phyloP scores from a whole-genome alignment of 2,888 invertebrate species.

The Drosophila mercatorum region DNA sequence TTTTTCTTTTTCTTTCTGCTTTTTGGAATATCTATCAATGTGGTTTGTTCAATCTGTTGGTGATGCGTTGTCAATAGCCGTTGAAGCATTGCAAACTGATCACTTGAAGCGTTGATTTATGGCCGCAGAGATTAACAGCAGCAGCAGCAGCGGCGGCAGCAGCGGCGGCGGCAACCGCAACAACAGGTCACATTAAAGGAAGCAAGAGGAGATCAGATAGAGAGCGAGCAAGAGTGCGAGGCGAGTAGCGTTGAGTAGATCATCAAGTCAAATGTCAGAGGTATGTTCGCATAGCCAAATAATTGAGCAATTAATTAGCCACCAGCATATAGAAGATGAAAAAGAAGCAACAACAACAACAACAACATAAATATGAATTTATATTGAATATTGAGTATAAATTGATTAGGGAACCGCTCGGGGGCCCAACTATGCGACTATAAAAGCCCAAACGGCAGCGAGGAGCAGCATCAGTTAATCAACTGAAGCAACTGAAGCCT shows the following conservation, averaged over 20 bases:
- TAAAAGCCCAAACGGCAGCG: slow-evolving; percentile 66
- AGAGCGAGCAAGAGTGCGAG: slow-evolving; percentile 3
- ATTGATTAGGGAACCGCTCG: slow-evolving; percentile 48
- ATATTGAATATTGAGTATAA: slow-evolving; percentile 40
- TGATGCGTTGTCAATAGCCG: slow-evolving; percentile 40
- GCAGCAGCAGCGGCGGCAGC: neutral
- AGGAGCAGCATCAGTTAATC: slow-evolving; percentile 73
- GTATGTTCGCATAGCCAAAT: slow-evolving; percentile 71
- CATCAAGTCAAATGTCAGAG: slow-evolving; percentile 75
- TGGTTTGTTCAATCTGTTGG: slow-evolving; percentile 14
- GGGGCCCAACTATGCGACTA: slow-evolving; percentile 58
- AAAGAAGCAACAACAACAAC: slow-evolving; percentile 6
- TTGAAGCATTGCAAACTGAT: slow-evolving; percentile 58
- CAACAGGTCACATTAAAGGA: slow-evolving; percentile 69
- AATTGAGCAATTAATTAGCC: slow-evolving; percentile 80
- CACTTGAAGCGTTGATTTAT: slow-evolving; percentile 66
- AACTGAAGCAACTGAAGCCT: slow-evolving; percentile 52
- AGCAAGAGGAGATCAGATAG: slow-evolving; percentile 31
- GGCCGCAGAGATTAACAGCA: slow-evolving; percentile 22
- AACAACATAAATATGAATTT: slow-evolving; percentile 34
- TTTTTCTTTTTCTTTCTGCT: neutral
- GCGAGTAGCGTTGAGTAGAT: slow-evolving; percentile 18
- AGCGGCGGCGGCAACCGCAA: slow-evolving; percentile 2
- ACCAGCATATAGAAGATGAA: slow-evolving; percentile 54
- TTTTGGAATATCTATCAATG: slow-evolving; percentile 4